phyloP scores from a whole-genome alignment of 2,888 invertebrate genomes.

The Galeruca laticollis region DNA sequence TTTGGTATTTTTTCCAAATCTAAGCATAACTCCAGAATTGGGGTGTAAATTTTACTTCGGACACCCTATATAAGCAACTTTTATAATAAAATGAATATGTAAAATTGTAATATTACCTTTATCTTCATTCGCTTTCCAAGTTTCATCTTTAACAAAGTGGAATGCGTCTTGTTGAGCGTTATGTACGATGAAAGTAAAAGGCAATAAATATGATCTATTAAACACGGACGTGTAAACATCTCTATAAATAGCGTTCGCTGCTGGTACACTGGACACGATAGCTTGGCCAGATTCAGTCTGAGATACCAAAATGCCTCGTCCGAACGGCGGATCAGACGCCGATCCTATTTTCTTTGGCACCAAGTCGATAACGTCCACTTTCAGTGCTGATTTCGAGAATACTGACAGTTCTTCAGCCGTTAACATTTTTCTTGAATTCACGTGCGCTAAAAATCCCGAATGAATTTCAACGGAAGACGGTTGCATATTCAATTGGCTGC shows the following conservation, averaged over 20 bases:
- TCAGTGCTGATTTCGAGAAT: constrained; percentile 83
- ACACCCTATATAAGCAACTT: neutral
- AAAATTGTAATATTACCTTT: constrained; percentile 70
- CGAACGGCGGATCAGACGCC: constrained; percentile 90
- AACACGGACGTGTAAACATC: constrained; percentile 95
- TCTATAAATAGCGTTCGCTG: constrained; percentile 89
- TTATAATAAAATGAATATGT: neutral
- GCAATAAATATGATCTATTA: constrained; percentile 87
- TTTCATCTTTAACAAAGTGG: constrained; percentile 92
- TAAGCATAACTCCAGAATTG: no score
- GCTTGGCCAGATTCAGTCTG: constrained; percentile 83
- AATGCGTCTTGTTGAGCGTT: constrained; percentile 92
- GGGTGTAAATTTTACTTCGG: no score
- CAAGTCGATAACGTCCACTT: constrained; percentile 81
- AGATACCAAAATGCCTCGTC: constrained; percentile 87
- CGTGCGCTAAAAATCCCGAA: constrained; percentile 86
- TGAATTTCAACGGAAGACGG: constrained; percentile 75
- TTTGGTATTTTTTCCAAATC: no score
- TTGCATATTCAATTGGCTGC: constrained; percentile 70
- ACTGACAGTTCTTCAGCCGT: constrained; percentile 82
- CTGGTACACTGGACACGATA: constrained; percentile 87
- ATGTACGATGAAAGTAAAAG: constrained; percentile 89
- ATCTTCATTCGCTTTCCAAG: constrained; percentile 90
- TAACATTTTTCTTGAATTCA: constrained; percentile 82
- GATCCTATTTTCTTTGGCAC: constrained; percentile 83